A percentile compares a stretch with the other conserved stretches of the same genome.
phyloP scores from a whole-genome alignment of 2,797 vertebrate genomes.

The Sebastes minor region DNA sequence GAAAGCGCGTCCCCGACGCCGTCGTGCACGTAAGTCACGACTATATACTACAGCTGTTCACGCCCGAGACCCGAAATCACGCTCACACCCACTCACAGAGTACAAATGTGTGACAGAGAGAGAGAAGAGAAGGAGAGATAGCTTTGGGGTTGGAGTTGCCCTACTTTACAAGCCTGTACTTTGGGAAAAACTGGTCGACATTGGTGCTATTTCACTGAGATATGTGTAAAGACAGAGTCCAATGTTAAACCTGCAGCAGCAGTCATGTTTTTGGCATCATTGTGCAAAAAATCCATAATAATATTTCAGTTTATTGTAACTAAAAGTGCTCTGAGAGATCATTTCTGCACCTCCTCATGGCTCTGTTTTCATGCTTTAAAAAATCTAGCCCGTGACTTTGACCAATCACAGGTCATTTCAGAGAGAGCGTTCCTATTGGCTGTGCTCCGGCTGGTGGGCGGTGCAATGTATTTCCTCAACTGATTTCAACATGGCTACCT shows the following conservation, averaged over 20 bases:
- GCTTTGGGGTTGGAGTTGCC: slow-evolving; percentile 72
- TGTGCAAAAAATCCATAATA: no score
- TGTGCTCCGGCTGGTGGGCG: no score
- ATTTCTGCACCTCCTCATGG: no score
- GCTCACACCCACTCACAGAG: slow-evolving; percentile 62
- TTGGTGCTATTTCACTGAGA: slow-evolving; percentile 12
- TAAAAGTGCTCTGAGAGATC: no score
- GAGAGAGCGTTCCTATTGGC: no score
- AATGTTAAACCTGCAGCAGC: not conserved
- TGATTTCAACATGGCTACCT: no score
- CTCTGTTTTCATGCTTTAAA: no score
- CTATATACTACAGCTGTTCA: slow-evolving; percentile 72
- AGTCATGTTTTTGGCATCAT: no score
- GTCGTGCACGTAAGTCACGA: slow-evolving; percentile 70
- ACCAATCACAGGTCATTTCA: no score
- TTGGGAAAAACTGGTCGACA: slow-evolving; percentile 33
- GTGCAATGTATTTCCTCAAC: no score
- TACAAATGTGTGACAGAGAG: slow-evolving; percentile 57
- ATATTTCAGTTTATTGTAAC: no score
- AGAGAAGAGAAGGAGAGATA: slow-evolving; percentile 49
- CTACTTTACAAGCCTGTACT: slow-evolving; percentile 68
- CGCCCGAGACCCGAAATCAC: slow-evolving; percentile 55
- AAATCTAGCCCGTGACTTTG: no score
- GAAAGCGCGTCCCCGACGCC: slow-evolving; percentile 60
- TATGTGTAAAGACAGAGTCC: not conserved